phyloP scores from a whole-genome alignment of 2,113 vertebrate genomes.

The Coreoperca whiteheadi region DNA sequence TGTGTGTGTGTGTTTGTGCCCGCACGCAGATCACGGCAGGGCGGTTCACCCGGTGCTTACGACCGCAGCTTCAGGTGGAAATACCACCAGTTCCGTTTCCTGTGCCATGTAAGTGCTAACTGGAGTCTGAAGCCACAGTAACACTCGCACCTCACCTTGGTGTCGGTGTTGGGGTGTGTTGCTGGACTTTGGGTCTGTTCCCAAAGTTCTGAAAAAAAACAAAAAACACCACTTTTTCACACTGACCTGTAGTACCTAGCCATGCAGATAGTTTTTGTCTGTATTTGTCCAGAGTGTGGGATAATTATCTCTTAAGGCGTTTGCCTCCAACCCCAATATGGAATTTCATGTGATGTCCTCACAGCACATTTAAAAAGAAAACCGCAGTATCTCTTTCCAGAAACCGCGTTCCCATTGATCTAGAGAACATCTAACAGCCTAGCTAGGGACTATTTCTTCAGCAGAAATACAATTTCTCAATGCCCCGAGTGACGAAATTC shows the following conservation, averaged over 20 bases:
- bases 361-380: too few species aligned
- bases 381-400: too few species aligned
- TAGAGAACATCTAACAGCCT: too few species aligned
- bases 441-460: background rate
- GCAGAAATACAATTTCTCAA: background rate
- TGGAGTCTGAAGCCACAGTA: background rate
- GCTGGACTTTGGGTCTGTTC: background rate
- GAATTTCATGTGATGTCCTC: background rate
- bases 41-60: conserved; percentile 93
- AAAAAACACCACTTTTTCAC: background rate
- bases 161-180: background rate
- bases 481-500: background rate
- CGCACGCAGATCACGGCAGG: conserved; percentile 85
- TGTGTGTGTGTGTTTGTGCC: too few species aligned
- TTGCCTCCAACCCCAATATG: background rate
- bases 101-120: conserved; percentile 93
- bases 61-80: conserved; percentile 99
- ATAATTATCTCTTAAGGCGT: background rate
- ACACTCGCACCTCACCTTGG: background rate
- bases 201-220: background rate
- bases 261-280: background rate
- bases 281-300: background rate
- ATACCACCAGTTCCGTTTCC: conserved; percentile 98
- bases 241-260: background rate
- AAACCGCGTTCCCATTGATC: too few species aligned